phyloP scores from a whole-genome alignment of 2,888 invertebrate species.

The Athrips mouffetella region DNA sequence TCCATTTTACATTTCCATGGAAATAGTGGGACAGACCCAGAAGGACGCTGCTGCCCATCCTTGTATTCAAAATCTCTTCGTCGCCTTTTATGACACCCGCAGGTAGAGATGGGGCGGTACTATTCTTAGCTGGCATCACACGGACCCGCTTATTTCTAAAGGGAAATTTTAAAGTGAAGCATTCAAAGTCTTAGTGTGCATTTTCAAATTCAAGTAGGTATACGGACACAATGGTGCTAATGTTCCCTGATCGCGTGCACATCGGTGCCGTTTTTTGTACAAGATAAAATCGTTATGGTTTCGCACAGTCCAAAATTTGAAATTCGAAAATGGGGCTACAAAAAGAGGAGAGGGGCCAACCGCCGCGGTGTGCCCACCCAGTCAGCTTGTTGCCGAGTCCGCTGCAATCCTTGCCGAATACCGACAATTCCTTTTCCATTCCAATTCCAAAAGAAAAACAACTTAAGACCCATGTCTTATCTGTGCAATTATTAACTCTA shows the following conservation, averaged over 20 bases:
- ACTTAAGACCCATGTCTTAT: slow-evolving; percentile 39
- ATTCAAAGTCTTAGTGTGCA: not conserved
- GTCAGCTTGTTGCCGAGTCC: slow-evolving; percentile 54
- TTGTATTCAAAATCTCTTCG: too few relatives aligned
- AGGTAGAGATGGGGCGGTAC: too few relatives aligned
- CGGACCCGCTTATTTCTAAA: too few relatives aligned
- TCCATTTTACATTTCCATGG: too few relatives aligned
- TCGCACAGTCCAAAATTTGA: slow-evolving; percentile 50
- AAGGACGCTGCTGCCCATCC: too few relatives aligned
- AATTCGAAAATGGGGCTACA: slow-evolving; percentile 59
- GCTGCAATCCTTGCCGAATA: slow-evolving; percentile 70
- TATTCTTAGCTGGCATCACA: too few relatives aligned
- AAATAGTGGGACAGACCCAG: too few relatives aligned
- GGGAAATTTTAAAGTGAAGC: too few relatives aligned
- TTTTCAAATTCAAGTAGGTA: not conserved
- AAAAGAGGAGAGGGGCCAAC: slow-evolving; percentile 58
- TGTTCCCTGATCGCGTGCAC: slow-evolving; percentile 40
- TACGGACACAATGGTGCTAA: slow-evolving; percentile 32
- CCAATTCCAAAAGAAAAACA: slow-evolving; percentile 47
- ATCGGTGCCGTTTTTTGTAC: slow-evolving; percentile 10
- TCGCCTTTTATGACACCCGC: too few relatives aligned
- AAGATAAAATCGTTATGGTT: slow-evolving; percentile 38
- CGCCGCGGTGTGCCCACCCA: slow-evolving; percentile 70
- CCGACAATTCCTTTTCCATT: slow-evolving; percentile 72
- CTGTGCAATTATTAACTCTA: slow-evolving; percentile 39